A percentile compares a stretch with the other conserved stretches of the same genome.
phyloP scores from a whole-genome alignment of 2,113 vertebrate species.

The Haemorhous mexicanus region DNA sequence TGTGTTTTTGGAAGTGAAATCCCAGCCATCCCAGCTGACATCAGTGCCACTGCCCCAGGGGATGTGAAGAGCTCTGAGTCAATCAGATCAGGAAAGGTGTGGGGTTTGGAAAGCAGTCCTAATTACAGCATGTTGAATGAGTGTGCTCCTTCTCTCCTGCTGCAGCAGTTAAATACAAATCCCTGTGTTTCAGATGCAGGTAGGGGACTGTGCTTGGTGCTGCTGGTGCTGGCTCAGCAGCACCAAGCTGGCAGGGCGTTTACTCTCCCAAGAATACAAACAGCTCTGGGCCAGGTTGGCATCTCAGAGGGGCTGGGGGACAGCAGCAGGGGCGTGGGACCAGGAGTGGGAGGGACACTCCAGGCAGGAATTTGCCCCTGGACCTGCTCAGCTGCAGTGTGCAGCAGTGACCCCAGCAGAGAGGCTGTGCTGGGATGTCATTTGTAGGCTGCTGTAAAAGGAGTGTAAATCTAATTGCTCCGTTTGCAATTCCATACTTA shows the following conservation, averaged over 20 bases:
- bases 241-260: not conserved
- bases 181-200: rapidly evolving
- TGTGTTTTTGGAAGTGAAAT: not conserved
- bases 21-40: not conserved
- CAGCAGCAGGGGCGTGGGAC: not conserved
- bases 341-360: not conserved
- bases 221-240: not conserved
- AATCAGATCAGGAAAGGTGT: not conserved
- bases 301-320: rapidly evolving
- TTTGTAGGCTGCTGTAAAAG: not conserved
- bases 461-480: not conserved
- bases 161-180: not conserved
- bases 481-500: not conserved
- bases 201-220: rapidly evolving
- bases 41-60: not conserved
- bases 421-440: not conserved
- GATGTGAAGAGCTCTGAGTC: not conserved
- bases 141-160: not conserved
- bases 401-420: not conserved
- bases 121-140: not conserved
- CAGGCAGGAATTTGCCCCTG: not conserved
- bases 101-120: not conserved
- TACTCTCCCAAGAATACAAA: not conserved
- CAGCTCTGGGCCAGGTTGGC: not conserved
- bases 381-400: not conserved